Base-by-base conservation (phyloP, 2,888 invertebrate species). In the Caenorhabditis angaria region DNA sequence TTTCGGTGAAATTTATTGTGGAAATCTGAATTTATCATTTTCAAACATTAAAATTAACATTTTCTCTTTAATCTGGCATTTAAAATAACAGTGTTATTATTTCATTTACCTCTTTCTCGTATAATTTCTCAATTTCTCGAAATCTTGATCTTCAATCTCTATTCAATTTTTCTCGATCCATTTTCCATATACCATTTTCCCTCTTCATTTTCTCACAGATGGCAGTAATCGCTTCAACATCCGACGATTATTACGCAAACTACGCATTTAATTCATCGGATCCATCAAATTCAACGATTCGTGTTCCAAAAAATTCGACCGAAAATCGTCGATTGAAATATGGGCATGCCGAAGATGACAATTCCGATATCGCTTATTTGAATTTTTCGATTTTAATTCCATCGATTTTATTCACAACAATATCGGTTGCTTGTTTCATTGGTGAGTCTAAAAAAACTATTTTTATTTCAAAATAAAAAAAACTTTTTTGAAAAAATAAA, bases 171-270 rank as follows among this genome's bases (percentile, higher is more conserved):
- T 14, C 50, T 50, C 24, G 1, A 3, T 61, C 93, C n/a, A n/a
- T n/a, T 77, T 91, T 90, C 65, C 90, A 61, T 56, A 90, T 90
- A n/a, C 90, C 86, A 59, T 10, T 32, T 32, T 41, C 18, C 18
- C 14, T 41, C 41, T 18, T 41, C 18, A 41, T 41, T 8, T 50
- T 50, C 22, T 10, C 35, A 35, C 29, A 56, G 55, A 66, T 66
- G 70, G 59, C 65, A 20, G 70, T 70, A 22, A 41, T 70, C 35
- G 70, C 65, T n/a, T 70, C 70, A n/a, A 71, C 66, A 35, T 71
- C 71, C 24, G 66, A 66, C 24, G 66, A 66, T 57, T 64, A 60
- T 28, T 70, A 70, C 62, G 61, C 70, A 65, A 70, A 70, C 22
- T 61, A 62, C 29, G 65, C 70, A 27, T 70, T 65, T 54, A 53